Evolutionary conservation across 1,140 invertebrate genomes (phyloP).

Genomic region (Rhizoglyphus robini): DNA sequence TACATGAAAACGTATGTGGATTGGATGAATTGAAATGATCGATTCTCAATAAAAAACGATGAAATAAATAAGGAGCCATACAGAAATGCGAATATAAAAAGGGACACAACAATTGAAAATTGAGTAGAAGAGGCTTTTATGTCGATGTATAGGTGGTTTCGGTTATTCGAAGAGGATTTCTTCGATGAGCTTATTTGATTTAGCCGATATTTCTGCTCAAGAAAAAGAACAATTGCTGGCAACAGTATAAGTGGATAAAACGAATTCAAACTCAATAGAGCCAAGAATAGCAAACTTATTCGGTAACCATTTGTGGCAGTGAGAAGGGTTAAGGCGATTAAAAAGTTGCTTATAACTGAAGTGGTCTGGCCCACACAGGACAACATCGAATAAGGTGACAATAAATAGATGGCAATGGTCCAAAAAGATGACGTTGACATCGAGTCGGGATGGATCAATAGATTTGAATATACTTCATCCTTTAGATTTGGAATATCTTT

Average conservation of each 20-base stretch:
- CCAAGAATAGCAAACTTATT: slow-evolving; percentile 45
- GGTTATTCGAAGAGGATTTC: slow-evolving; percentile 21
- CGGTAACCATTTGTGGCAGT: slow-evolving; percentile 41
- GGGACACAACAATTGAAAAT: neutral
- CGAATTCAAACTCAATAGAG: slow-evolving; percentile 61
- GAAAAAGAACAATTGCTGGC: slow-evolving; percentile 53
- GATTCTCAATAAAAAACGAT: slow-evolving; percentile 39
- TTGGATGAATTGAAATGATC: slow-evolving; percentile 53
- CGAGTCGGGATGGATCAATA: slow-evolving; percentile 1
- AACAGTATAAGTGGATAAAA: slow-evolving; percentile 72
- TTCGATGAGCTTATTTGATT: slow-evolving; percentile 7
- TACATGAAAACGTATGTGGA: slow-evolving; percentile 73
- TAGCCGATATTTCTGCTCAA: slow-evolving; percentile 31
- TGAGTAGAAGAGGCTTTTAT: neutral
- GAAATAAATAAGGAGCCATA: slow-evolving; percentile 30
- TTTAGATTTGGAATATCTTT: neutral
- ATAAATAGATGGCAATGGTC: slow-evolving; percentile 48
- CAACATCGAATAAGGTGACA: slow-evolving; percentile 79
- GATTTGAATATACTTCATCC: neutral
- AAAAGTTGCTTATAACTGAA: slow-evolving; percentile 73
- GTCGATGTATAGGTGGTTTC: slow-evolving; percentile 22
- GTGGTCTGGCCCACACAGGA: slow-evolving; percentile 83
- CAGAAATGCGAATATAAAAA: slow-evolving; percentile 26
- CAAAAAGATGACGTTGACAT: neutral
- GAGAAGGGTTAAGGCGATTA: slow-evolving; percentile 53